Evolutionary conservation across 2,888 invertebrate species (phyloP), one percentile per base, ranked within the genome.

Genomic region (Myopa tessellatipennis): DNA sequence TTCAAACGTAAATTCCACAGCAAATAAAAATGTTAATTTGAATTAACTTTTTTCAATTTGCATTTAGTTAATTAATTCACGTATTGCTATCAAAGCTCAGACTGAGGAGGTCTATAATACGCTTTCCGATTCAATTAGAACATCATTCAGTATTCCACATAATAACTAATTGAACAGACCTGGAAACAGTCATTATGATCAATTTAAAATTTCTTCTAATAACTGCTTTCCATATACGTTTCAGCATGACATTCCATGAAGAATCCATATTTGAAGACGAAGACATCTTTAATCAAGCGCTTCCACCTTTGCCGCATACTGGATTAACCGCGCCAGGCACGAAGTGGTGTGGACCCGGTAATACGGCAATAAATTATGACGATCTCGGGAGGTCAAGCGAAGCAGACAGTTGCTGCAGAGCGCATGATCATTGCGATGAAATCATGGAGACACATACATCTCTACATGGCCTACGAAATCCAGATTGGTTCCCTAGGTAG

Each of bases 311-410:
- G n/a, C 81, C 83, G 0, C 81, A 83, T 12, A 84, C 85, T 0
- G 88, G 87, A 4, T 82, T 87, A 36, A 89, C 87, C 4, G 85
- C 82, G 16, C 89, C 96, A 0, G 97, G 97, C 63, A 97, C 97
- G 0, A 95, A 95, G 86, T 97, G 97, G 97, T 98, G 97, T 89
- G 98, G 97, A 34, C 94, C 95, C 82, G 97, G 97, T 0, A 94
- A 93, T 87, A 92, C 93, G 0, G 96, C 96, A 0, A 91, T 92
- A 5, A 92, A 93, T 83, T 95, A 94, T 87, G 93, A 94, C 67
- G 94, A 96, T 84, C 91, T 97, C 52, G 97, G 97, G 0, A 93
- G 93, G 45, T 94, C 95, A 87, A 92, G 93, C 16, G 92, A 93
- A 67, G 95, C 96, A 5, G 97, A 98, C 85, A 91, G 92, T 83